Percentiles rank a stretch among this genome's conserved stretches.
Conservation (phyloP, 1,140 invertebrate species). For the Lutraria rhynchaena region DNA sequence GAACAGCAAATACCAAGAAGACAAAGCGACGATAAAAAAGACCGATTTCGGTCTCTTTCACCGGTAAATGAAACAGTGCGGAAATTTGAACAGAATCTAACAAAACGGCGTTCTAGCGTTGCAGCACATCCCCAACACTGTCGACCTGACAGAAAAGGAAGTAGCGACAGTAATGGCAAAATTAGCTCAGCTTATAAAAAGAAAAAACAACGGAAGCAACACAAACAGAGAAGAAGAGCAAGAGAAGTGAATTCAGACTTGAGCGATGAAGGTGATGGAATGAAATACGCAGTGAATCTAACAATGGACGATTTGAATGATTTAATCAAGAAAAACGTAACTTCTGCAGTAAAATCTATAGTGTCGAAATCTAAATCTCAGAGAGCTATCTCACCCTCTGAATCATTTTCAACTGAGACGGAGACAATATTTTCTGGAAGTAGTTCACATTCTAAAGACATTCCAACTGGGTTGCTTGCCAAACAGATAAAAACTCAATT, state of each 20-base stretch:
- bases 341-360: constrained; percentile 45
- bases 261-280: constrained; percentile 36
- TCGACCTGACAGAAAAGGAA: neutral
- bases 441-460: constrained; percentile 49
- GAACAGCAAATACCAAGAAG: neutral
- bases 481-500: constrained; percentile 55
- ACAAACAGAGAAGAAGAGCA: constrained; percentile 16
- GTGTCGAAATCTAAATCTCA: constrained; percentile 5
- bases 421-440: constrained; percentile 49
- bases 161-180: neutral
- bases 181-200: neutral
- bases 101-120: neutral
- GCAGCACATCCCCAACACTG: neutral
- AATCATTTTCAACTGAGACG: constrained; percentile 52
- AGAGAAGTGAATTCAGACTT: neutral
- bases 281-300: constrained; percentile 19
- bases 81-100: constrained; percentile 17
- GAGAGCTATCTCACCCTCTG: neutral
- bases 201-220: constrained; percentile 29
- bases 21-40: neutral
- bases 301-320: constrained; percentile 48
- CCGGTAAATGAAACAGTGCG: constrained; percentile 9
- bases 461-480: constrained; percentile 26
- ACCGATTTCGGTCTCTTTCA: neutral
- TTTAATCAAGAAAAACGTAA: constrained; percentile 49